Base-by-base conservation (phyloP, 2,888 invertebrate genomes). In the Cotesia congregata region DNA sequence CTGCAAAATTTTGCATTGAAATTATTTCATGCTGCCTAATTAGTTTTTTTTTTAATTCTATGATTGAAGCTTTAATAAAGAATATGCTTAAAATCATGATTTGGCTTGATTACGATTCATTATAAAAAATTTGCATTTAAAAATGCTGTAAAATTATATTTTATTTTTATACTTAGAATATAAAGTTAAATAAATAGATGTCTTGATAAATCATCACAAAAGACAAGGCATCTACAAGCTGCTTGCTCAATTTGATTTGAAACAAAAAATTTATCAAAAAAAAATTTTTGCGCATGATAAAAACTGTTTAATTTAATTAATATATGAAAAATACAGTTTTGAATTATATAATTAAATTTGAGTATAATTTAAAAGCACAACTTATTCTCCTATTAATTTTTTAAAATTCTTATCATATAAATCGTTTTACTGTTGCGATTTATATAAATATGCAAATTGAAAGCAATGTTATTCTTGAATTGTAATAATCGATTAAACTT, bases 171-270 rank as follows among this genome's bases (percentile, higher is more conserved):
- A 6, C 62, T 30, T 30, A 9, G 9, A 38, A 12, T 67, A 20
- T 20, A 7, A 70, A 60, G 60, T 38, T 69, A n/a, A 50, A 41
- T 39, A 59, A 38, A 41, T 30, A 79, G 84, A 83, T 86, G 85
- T 82, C 86, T 86, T 86, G 84, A 85, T 82, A 83, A 82, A 82
- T 78, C 78, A 82, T 78, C 78, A 78, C 72, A 78, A 77, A 83
- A 84, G 87, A 83, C 86, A 86, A 86, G 86, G 79, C 84, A 85
- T 82, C 82, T 77, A 62, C 20, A 64, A 65, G 9, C n/a, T 30
- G 70, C 70, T 67, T 70, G 15, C 65, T 70, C 60, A 20, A 65
- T 17, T 75, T 30, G 15, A 12, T 7, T 4, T 12, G 0, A 50
- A 12, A 50, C 7, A 50, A 12, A 50, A 50, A 50, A 12, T 6